These are phyloP conservation scores for Carassius carassius DNA, from an alignment of 2,113 vertebrate species.

Conservation along the genomic window DNA sequence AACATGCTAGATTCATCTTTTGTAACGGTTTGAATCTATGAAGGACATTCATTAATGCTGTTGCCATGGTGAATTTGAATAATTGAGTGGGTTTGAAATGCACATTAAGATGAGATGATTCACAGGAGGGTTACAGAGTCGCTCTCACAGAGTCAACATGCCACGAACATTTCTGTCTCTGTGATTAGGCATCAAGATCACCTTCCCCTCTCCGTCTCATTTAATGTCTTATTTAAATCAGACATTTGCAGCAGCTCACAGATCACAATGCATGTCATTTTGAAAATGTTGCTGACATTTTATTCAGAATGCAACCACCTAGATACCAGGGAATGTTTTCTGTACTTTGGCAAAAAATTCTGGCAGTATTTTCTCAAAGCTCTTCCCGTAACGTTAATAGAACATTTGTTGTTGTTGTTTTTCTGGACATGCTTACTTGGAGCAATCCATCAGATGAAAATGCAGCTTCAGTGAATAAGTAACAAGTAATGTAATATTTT, in stretches of 20 bases:
- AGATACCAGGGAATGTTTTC: neutral
- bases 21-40: neutral
- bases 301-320: neutral
- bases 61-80: conserved; percentile 6
- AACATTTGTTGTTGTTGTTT: neutral
- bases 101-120: conserved; percentile 1
- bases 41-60: neutral
- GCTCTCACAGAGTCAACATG: neutral
- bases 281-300: neutral
- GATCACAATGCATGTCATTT: neutral
- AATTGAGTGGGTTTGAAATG: conserved; percentile 18
- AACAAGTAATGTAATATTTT: neutral
- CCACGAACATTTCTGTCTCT: neutral
- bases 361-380: neutral
- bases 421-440: neutral
- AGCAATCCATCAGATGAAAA: neutral
- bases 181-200: neutral
- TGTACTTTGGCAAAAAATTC: neutral
- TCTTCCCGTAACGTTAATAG: neutral
- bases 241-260: neutral
- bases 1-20: neutral
- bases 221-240: neutral
- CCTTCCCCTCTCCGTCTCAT: neutral
- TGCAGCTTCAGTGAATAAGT: neutral
- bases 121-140: conserved; percentile 9